A percentile compares a stretch with the other conserved stretches of the same genome.
Conservation (phyloP, 2,888 invertebrate species). For the Folsomia candida region DNA sequence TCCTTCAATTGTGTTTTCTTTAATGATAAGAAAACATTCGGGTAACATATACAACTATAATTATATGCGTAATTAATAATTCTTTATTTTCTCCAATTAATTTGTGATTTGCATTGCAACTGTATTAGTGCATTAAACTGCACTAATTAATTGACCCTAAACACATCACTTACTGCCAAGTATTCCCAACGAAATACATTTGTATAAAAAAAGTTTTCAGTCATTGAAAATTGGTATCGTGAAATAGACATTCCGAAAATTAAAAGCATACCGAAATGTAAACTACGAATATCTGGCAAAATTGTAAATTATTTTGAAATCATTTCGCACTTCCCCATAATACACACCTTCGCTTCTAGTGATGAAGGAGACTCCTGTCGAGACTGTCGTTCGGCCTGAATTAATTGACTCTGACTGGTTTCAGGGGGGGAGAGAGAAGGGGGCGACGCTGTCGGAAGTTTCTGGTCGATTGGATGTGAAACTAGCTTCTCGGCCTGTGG, state of each 20-base stretch:
- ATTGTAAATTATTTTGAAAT: conserved; percentile 37
- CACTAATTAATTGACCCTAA: too few species aligned
- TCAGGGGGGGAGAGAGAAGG: not conserved
- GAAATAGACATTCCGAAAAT: not conserved
- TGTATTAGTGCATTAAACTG: too few species aligned
- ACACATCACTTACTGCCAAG: too few species aligned
- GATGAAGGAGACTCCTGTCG: conserved; percentile 20
- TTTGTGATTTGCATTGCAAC: too few species aligned
- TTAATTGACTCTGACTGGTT: not conserved
- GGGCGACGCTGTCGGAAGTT: conserved; percentile 25
- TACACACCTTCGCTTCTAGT: conserved; percentile 46
- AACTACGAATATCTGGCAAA: too few species aligned
- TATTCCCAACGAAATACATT: not conserved
- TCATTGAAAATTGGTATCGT: not conserved
- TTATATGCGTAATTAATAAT: too few species aligned
- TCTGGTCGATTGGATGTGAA: conserved; percentile 20
- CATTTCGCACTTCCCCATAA: conserved; percentile 47
- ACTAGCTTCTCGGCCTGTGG: conserved; percentile 29
- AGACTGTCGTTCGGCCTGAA: not conserved
- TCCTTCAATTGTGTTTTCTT: too few species aligned
- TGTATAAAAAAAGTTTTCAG: not conserved
- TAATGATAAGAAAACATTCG: too few species aligned
- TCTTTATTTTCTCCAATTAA: too few species aligned
- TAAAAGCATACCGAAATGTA: too few species aligned
- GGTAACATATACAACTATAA: too few species aligned